These are phyloP conservation scores for Lithophane ornitopus DNA, from an alignment of 2,888 invertebrate species.

Conservation along the genomic window DNA sequence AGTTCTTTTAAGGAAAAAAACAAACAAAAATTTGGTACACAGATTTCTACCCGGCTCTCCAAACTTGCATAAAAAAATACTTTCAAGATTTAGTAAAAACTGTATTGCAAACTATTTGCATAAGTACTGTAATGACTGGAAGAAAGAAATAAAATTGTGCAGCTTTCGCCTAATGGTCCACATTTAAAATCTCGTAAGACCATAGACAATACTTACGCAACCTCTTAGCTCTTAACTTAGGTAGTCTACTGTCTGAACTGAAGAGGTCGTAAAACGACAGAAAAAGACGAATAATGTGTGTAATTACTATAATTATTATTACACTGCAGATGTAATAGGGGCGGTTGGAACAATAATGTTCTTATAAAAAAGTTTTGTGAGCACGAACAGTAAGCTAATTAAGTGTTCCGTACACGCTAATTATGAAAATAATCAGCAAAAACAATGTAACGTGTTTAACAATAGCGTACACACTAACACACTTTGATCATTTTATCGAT, in stretches of 20 bases:
- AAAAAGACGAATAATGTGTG: slow-evolving; percentile 18
- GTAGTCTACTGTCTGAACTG: slow-evolving; percentile 45
- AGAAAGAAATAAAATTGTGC: slow-evolving; percentile 7
- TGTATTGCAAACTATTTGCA: slow-evolving; percentile 24
- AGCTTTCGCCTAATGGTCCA: slow-evolving; percentile 45
- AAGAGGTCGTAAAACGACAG: slow-evolving; percentile 18
- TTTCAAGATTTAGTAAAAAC: slow-evolving; percentile 38
- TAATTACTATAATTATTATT: slow-evolving; percentile 15
- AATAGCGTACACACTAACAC: neutral
- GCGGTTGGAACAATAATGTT: slow-evolving; percentile 19
- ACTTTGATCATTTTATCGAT: neutral
- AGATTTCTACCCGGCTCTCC: slow-evolving; percentile 33
- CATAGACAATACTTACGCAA: slow-evolving; percentile 47
- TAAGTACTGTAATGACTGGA: slow-evolving; percentile 21
- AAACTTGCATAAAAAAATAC: slow-evolving; percentile 28
- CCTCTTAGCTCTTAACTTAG: slow-evolving; percentile 29
- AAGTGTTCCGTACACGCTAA: slow-evolving; percentile 14
- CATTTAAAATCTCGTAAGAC: slow-evolving; percentile 58
- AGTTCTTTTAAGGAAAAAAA: slow-evolving; percentile 19
- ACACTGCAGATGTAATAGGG: neutral
- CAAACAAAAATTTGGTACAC: slow-evolving; percentile 14
- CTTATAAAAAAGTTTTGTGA: slow-evolving; percentile 22
- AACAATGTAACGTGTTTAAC: neutral
- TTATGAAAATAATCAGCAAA: slow-evolving; percentile 1
- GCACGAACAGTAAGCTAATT: slow-evolving; percentile 14